These are phyloP conservation scores for Phocoena sinus DNA, from an alignment of 2,113 vertebrate genomes.

Conservation along the genomic window DNA sequence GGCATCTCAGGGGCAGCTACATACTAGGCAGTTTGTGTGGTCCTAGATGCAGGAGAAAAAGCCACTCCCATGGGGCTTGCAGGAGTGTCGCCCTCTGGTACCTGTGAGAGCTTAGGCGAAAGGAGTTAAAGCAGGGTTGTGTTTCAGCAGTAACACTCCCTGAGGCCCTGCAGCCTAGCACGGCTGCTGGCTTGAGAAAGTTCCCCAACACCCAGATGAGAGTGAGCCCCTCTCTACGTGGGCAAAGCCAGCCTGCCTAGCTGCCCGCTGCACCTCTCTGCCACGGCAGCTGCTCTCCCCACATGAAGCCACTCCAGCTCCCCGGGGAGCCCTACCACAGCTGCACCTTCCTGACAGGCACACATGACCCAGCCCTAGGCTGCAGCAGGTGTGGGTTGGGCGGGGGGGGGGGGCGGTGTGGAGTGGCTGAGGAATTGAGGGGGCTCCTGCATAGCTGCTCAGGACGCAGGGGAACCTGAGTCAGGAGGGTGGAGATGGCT, in stretches of 20 bases:
- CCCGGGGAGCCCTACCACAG: not conserved
- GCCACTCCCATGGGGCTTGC: not conserved
- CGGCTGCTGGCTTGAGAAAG: not conserved
- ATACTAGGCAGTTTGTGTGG: too few species aligned
- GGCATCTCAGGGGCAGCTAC: not conserved
- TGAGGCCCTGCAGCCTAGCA: too few species aligned
- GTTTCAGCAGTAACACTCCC: not conserved
- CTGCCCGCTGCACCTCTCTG: not conserved
- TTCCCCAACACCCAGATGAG: too few species aligned
- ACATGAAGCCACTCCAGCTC: too few species aligned
- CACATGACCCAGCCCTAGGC: rapidly evolving
- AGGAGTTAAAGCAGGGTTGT: not conserved
- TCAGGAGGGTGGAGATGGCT: not conserved
- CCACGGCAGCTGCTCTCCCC: too few species aligned
- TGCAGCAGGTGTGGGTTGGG: not conserved
- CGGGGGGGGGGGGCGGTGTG: too few species aligned
- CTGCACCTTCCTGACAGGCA: not conserved
- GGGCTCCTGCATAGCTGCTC: not conserved
- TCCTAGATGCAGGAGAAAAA: not conserved
- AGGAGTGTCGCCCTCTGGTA: not conserved
- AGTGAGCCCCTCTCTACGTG: not conserved
- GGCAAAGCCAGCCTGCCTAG: not conserved
- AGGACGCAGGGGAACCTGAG: not conserved
- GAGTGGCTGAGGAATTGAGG: not conserved
- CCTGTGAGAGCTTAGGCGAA: not conserved